Base-by-base conservation (phyloP, 1,140 invertebrate species). In the Drosophila sechellia region DNA sequence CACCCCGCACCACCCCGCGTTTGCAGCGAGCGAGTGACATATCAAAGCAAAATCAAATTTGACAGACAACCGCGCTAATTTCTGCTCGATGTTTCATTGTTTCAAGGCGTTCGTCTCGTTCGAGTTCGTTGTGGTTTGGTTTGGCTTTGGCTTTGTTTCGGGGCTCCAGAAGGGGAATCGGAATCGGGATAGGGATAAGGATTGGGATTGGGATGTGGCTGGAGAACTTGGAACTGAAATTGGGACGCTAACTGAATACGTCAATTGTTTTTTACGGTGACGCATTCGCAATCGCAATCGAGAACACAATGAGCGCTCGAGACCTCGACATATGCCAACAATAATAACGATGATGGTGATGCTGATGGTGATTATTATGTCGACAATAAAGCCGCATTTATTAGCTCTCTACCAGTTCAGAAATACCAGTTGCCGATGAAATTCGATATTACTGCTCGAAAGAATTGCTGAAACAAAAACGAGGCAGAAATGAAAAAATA, bases 51-150 rank as follows among this genome's bases (percentile, higher is more conserved):
- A 90, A 90, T 87, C 75, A 79, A 90, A 83, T 90, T 90, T 90
- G 86, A 90, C 86, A 90, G 87, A 90, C 86, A 90, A 90, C 78
- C 87, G 75, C 86, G 86, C 86, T 90, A 90, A 90, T 90, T 90
- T 90, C 80, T 79, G 84, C 64, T 77, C 84, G 84, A 86, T 87
- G 83, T 89, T 86, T 76, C 79, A 87, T 89, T 90, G 80, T 89
- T 89, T 89, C 73, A 90, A 90, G 85, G 80, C 85, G 85, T 90
- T 90, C 71, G 66, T 77, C 61, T 61, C 55, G 53, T 55, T 40
- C 13, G 5, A n/a, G 59, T 40, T 61, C 58, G 59, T 37, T 48
- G 34, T 13, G 15, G 37, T 31, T 34, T 31, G 25, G 12, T 55
- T 61, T 49, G 45, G 37, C 52, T 48, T 40, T 50, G 37, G 53